Evolutionary conservation across 2,888 invertebrate genomes (phyloP).

Genomic region (Diarsia brunnea): DNA sequence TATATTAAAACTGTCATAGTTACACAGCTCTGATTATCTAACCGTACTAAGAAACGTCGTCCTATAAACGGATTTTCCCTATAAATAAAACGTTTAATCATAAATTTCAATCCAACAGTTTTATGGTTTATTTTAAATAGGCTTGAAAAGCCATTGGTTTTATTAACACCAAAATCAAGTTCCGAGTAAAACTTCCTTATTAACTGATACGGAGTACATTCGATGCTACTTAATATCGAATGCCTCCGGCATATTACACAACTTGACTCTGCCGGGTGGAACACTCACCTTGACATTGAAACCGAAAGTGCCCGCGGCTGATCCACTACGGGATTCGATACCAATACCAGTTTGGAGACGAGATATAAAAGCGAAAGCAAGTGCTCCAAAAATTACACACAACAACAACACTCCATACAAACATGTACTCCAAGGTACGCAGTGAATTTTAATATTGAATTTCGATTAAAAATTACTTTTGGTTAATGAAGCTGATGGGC

Average conservation of each 20-base stretch:
- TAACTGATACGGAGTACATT: slow-evolving; percentile 41
- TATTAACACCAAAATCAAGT: slow-evolving; percentile 47
- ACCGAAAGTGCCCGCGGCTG: slow-evolving; percentile 78
- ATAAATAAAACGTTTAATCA: not conserved
- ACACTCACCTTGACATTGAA: slow-evolving; percentile 86
- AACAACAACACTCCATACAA: slow-evolving; percentile 81
- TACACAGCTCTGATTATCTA: not conserved
- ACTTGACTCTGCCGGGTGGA: slow-evolving; percentile 67
- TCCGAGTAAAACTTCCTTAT: slow-evolving; percentile 73
- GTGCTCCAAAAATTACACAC: slow-evolving; percentile 84
- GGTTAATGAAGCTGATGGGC: not conserved
- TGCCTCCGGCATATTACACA: slow-evolving; percentile 71
- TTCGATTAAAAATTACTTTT: slow-evolving; percentile 19
- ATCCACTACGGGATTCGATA: slow-evolving; percentile 71
- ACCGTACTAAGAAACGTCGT: not conserved
- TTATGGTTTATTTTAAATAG: slow-evolving; percentile 18
- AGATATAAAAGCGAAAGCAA: slow-evolving; percentile 87
- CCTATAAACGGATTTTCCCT: slow-evolving; percentile 2
- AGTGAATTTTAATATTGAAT: slow-evolving; percentile 58
- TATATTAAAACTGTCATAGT: not conserved
- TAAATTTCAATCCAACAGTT: slow-evolving; percentile 9
- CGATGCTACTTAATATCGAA: slow-evolving; percentile 35
- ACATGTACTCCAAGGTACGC: slow-evolving; percentile 88
- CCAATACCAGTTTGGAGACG: slow-evolving; percentile 81
- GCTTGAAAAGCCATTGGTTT: slow-evolving; percentile 22